A percentile compares a stretch with the other conserved stretches of the same genome.
These are phyloP conservation scores for Drosophila teissieri DNA, from an alignment of 1,140 invertebrate genomes.

Conservation along the genomic window DNA sequence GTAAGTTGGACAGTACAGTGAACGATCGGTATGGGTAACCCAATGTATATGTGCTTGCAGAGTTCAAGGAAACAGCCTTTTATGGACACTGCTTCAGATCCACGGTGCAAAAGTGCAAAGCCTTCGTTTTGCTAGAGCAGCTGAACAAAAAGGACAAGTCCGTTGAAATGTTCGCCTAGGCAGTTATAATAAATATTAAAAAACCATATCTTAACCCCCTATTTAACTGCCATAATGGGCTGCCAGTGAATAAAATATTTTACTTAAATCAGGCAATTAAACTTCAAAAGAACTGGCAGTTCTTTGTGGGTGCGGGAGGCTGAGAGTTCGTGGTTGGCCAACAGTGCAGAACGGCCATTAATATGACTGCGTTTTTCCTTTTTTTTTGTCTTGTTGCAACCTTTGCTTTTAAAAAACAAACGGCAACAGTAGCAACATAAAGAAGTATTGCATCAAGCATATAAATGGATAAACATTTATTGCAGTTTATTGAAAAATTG, in stretches of 20 bases:
- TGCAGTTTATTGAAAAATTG: slow-evolving; percentile 83
- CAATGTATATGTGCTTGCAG: background rate
- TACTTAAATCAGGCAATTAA: slow-evolving; percentile 24
- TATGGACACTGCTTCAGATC: background rate
- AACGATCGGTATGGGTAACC: background rate
- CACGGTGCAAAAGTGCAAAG: background rate
- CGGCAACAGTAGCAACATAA: slow-evolving; percentile 38
- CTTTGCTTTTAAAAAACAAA: slow-evolving; percentile 56
- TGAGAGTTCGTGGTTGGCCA: slow-evolving; percentile 32
- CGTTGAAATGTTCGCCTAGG: slow-evolving; percentile 7
- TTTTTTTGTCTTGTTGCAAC: slow-evolving; percentile 17
- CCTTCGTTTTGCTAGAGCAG: background rate
- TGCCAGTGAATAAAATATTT: slow-evolving; percentile 6
- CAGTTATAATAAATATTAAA: background rate
- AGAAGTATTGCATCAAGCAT: slow-evolving; percentile 62
- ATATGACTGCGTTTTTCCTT: slow-evolving; percentile 14
- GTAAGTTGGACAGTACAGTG: background rate
- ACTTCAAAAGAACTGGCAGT: slow-evolving; percentile 6
- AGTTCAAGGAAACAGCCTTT: background rate
- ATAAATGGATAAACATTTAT: slow-evolving; percentile 81
- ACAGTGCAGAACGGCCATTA: slow-evolving; percentile 39
- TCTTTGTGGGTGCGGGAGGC: slow-evolving; percentile 2
- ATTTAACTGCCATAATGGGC: background rate
- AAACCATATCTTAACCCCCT: background rate
- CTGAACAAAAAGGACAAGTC: background rate